A percentile compares a stretch with the other conserved stretches of the same genome.
phyloP scores from a whole-genome alignment of 2,113 vertebrate genomes.

The Eulemur rufifrons region DNA sequence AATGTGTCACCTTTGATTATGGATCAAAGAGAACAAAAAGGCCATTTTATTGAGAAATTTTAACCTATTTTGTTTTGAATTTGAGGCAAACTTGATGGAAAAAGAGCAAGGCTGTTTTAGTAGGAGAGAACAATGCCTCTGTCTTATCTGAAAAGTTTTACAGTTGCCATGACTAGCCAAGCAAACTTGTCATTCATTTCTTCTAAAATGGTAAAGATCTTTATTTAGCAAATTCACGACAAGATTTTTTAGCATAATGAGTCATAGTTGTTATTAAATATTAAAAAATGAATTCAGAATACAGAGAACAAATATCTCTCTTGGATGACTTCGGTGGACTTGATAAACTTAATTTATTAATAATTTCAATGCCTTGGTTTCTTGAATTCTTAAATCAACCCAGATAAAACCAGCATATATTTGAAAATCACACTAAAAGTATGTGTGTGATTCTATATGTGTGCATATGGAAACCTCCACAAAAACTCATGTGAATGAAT shows the following conservation, averaged over 20 bases:
- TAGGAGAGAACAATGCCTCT: background rate
- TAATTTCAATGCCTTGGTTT: background rate
- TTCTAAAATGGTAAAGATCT: background rate
- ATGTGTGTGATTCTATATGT: background rate
- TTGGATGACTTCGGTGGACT: background rate
- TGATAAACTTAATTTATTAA: background rate
- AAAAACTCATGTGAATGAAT: background rate
- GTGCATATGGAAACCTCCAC: rapidly evolving
- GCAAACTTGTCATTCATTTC: background rate
- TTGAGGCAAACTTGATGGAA: background rate
- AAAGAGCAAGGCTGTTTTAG: background rate
- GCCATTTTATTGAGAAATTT: background rate
- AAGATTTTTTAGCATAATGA: background rate
- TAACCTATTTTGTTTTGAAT: background rate
- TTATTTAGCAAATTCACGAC: background rate
- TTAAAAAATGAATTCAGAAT: background rate
- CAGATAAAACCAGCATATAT: background rate
- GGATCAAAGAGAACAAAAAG: background rate
- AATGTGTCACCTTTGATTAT: background rate
- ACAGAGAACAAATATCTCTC: background rate
- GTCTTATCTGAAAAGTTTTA: background rate
- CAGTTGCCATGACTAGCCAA: background rate
- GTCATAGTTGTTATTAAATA: background rate
- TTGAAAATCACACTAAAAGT: background rate
- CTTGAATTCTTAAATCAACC: background rate